Evolutionary conservation across 2,797 vertebrate species (phyloP), one percentile per base, ranked within the genome.

Genomic region (Hippopotamyrus pictus): DNA sequence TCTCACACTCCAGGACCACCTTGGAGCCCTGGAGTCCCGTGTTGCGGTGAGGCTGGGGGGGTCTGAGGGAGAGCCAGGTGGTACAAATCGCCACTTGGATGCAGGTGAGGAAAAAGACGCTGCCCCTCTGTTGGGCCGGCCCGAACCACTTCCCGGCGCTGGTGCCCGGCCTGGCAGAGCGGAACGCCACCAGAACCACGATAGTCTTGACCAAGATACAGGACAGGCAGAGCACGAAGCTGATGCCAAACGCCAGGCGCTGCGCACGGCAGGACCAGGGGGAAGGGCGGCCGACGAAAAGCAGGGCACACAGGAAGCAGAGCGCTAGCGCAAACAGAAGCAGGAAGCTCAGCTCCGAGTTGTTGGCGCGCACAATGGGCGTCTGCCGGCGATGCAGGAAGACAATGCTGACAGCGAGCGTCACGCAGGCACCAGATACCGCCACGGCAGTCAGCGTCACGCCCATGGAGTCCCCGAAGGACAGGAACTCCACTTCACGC

Each of bases 61-160:
- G 95, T 2, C 91, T 91, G 37, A 92, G 29, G 37, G 88, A 90
- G 19, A 94, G 84, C 92, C 93, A 94, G 48, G 90, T 54, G 11
- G 87, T 84, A 90, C 92, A 93, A 86, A 93, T 93, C 14, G 91
- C 33, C 54, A 93, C 92, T 93, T 96, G 96, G 89, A 96, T 65
- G 33, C 91, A 92, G 19, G 95, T 96, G 48, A 93, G 91, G 46
- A 92, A 65, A 54, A 92, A 83, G 54, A 94, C 91, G 53, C 92
- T 93, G 69, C 91, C 89, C 89, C 92, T 91, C 87, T 94, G 92
- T 79, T 92, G 92, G 11, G 88, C 53, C 1, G 90, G 90, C 17
- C 93, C 92, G 53, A 96, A 96, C 95, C 94, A 95, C 89, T 91
- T 95, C 50, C 95, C 94, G 85, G 92, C 48, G n/a, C 88, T 91